phyloP scores from a whole-genome alignment of 2,888 invertebrate species.

The Cloeon dipterum region DNA sequence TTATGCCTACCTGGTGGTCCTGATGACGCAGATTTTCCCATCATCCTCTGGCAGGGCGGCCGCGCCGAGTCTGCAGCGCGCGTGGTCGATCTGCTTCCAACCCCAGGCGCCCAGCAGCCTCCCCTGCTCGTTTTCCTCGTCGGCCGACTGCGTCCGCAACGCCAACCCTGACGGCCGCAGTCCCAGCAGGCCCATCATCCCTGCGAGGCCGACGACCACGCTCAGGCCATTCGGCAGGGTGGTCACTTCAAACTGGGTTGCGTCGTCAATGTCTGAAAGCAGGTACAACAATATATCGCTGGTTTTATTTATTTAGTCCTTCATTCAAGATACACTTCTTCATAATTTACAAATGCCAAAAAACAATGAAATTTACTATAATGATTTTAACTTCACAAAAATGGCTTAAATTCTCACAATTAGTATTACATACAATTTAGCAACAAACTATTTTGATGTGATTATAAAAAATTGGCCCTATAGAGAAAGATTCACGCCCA shows the following conservation, averaged over 20 bases:
- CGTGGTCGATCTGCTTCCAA: constrained; percentile 33
- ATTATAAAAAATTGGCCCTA: no score
- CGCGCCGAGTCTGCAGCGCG: constrained; percentile 23
- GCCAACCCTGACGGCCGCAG: not conserved
- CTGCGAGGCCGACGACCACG: not conserved
- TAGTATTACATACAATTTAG: no score
- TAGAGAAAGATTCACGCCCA: no score
- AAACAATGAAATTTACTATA: no score
- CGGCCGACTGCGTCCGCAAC: not conserved
- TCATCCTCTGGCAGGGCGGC: constrained; percentile 25
- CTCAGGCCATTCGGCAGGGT: not conserved
- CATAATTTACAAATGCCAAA: no score
- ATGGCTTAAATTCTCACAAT: no score
- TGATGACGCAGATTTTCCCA: constrained; percentile 32
- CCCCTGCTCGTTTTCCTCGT: not conserved
- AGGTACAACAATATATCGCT: not conserved
- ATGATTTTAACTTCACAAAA: no score
- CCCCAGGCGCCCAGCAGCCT: constrained; percentile 18
- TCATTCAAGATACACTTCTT: no score
- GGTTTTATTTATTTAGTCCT: not conserved
- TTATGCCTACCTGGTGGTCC: constrained; percentile 29
- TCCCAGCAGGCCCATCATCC: not conserved
- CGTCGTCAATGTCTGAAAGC: not conserved
- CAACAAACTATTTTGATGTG: no score
- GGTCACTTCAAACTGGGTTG: not conserved